phyloP scores from a whole-genome alignment of 2,113 vertebrate species.

The Boulengeromyrus knoepffleri region DNA sequence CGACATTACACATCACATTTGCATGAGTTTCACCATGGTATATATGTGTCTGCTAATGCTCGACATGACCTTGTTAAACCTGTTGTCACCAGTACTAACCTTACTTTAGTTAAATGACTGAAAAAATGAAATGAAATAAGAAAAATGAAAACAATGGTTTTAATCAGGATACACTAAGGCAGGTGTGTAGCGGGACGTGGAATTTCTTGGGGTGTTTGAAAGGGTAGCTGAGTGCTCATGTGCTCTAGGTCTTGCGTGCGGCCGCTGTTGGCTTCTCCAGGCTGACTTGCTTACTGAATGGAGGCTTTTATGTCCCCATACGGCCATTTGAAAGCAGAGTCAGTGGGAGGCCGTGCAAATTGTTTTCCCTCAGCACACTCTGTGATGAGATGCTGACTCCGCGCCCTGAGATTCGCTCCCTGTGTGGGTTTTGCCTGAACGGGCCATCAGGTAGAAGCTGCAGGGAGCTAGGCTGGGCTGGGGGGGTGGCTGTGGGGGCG shows the following conservation, averaged over 20 bases:
- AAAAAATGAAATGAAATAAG: background rate
- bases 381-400: slow-evolving; percentile 41
- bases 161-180: background rate
- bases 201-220: background rate
- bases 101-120: background rate
- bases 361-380: slow-evolving; percentile 51
- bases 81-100: background rate
- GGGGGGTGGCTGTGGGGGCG: background rate
- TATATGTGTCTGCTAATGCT: background rate
- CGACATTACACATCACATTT: background rate
- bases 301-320: slow-evolving; percentile 34
- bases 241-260: background rate
- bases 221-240: background rate
- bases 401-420: slow-evolving; percentile 36
- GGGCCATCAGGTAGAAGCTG: slow-evolving; percentile 54
- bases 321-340: slow-evolving; percentile 47
- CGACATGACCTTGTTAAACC: background rate
- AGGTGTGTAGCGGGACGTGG: background rate
- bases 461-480: slow-evolving; percentile 28
- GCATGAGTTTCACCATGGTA: background rate
- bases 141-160: background rate
- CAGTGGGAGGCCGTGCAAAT: slow-evolving; percentile 59
- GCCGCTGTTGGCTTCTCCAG: slow-evolving; percentile 18
- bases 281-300: slow-evolving; percentile 26
- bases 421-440: slow-evolving; percentile 49